Base-by-base conservation (phyloP, 2,113 vertebrate genomes). In the Lipophrys pholis region DNA sequence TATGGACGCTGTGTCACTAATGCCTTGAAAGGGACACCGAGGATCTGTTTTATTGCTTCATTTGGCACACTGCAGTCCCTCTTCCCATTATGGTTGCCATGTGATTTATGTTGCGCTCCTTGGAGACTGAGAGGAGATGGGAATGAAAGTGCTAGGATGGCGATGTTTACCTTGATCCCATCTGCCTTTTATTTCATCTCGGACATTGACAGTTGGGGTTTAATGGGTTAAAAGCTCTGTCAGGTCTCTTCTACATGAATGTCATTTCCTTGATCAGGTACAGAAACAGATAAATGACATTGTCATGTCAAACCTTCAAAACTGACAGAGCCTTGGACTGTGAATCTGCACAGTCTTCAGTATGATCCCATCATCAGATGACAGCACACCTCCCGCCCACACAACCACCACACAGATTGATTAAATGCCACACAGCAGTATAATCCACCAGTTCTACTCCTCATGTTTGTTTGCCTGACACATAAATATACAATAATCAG, bases 41-140 rank as follows among this genome's bases (percentile, higher is more conserved):
- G 81, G 82, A 81, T 87, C 76, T 84, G 70, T 87, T 91, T 92
- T 88, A 91, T 84, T 86, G 85, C 80, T 85, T 87, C 83, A 84
- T 91, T 83, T 80, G 62, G 81, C 83, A 64, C 81, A 75, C 65
- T 73, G 77, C 80, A 51, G 76, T 74, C 81, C 73, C 52, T 64
- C 68, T 77, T 80, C 81, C 76, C 72, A 80, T 77, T 85, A 80
- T 14, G 53, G 77, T 82, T 84, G 76, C 69, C 62, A 67, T 84
- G 84, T 83, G 83, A 91, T 89, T 91, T 89, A 90, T 87, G 86
- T 67, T 54, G 49, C 56, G 53, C 80, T 89, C 74, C 82, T 88
- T 70, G 54, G 71, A 81, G 54, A 66, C 43, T 80, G 65, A 76
- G 35, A 51, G 41, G 60, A 36, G 62, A 55, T 63, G 35, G 62